Base-by-base conservation (phyloP, 2,113 vertebrate species). In the Platichthys stellatus region DNA sequence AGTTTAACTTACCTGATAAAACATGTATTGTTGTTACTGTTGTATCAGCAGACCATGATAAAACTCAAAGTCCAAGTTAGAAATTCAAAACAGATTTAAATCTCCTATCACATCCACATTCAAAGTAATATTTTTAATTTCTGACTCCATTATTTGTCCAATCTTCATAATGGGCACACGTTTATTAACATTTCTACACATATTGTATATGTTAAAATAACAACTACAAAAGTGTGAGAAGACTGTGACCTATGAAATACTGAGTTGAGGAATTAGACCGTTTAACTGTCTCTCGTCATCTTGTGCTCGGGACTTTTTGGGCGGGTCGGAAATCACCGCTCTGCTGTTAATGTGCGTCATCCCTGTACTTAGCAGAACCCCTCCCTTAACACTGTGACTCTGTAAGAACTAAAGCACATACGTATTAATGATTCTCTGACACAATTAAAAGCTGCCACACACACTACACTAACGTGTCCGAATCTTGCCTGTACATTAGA, bases 1-100 rank as follows among this genome's bases (percentile, higher is more conserved):
- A 5, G 28, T 28, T 28, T 28, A 28, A 28, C 28, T 5, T 5
- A 28, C 28, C 5, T 0, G 28, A 28, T 28, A 28, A 4, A 14
- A 51, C 54, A 58, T 17, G 43, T 31, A 38, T 14, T 38, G 8
- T 35, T 35, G 6, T 9, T 35, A 35, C 7, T 35, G 21, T 45
- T 12, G 24, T 45, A 26, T 21, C 4, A 18, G 23, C 28, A 70
- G 15, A 47, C 6, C 62, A 58, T 40, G 18, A 66, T 54, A 60
- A 67, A 45, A 47, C 3, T 3, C 28, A 62, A 35, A 31, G 17
- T 26, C 24, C 8, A 21, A 18, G 17, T n/a, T 31, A 43, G 13
- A 62, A 28, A 62, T 69, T 40, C 10, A n/a, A 69, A 68, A 63
- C 20, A 21, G 56, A 69, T 18, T 49, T 17, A 24, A 74, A 64